Evolutionary conservation across 1,140 invertebrate species (phyloP).

Genomic region (Drosophila pruinosa): DNA sequence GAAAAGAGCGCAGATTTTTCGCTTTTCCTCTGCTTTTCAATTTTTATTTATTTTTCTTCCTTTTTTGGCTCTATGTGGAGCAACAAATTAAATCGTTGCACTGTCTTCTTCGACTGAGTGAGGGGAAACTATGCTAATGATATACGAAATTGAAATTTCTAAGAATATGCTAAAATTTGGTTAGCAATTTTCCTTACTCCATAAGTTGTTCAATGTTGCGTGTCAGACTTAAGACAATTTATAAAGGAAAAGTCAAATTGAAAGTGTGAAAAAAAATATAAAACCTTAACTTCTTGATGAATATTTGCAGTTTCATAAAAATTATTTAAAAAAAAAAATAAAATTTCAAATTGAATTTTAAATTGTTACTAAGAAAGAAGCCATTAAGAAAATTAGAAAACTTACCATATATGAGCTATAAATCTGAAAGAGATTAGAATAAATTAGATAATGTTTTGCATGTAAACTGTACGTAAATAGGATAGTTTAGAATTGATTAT

Average conservation of each 20-base stretch:
- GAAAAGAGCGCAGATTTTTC: constrained; percentile 72
- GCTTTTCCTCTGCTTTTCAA: constrained; percentile 18
- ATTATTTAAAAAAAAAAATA: too few species aligned
- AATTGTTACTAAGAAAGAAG: not conserved
- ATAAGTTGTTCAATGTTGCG: constrained; percentile 5
- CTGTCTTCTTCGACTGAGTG: constrained; percentile 22
- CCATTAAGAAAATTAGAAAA: not conserved
- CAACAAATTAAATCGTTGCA: constrained; percentile 78
- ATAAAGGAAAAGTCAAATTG: not conserved
- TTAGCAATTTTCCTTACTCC: constrained; percentile 10
- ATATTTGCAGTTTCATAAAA: too few species aligned
- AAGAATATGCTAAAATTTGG: constrained; percentile 61
- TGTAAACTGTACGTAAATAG: too few species aligned
- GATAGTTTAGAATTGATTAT: too few species aligned
- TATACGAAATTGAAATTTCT: constrained; percentile 72
- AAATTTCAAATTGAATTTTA: not conserved
- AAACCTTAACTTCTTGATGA: too few species aligned
- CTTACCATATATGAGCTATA: too few species aligned
- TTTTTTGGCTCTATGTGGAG: constrained; percentile 17
- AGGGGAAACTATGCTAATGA: constrained; percentile 69
- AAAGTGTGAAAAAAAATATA: not conserved
- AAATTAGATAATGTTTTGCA: too few species aligned
- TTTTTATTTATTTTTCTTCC: constrained; percentile 21
- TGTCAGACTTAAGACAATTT: not conserved
- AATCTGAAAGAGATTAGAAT: too few species aligned